These are phyloP conservation scores for Megaleporinus macrocephalus DNA, from an alignment of 2,113 vertebrate genomes.

Conservation along the genomic window DNA sequence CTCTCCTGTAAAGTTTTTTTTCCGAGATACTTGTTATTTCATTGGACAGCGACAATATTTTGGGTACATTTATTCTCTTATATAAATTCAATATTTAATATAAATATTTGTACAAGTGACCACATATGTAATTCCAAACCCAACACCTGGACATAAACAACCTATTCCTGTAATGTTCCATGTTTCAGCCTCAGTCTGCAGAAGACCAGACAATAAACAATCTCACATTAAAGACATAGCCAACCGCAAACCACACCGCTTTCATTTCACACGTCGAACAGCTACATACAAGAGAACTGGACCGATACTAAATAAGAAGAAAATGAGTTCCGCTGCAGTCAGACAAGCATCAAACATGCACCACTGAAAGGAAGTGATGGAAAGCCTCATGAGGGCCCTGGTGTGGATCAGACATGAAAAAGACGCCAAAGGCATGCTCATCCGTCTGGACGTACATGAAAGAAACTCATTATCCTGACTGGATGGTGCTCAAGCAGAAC, in stretches of 20 bases:
- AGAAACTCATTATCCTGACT: slow-evolving; percentile 7
- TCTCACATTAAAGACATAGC: neutral
- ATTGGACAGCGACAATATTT: too few relatives aligned
- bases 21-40: too few relatives aligned
- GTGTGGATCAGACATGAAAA: slow-evolving; percentile 9
- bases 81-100: too few relatives aligned
- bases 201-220: neutral
- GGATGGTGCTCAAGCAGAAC: neutral
- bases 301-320: neutral
- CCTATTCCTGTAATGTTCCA: neutral
- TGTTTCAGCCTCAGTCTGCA: neutral
- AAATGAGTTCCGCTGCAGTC: neutral
- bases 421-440: neutral
- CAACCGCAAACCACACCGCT: neutral
- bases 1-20: too few relatives aligned
- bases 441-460: neutral
- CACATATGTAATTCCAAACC: too few relatives aligned
- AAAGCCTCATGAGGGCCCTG: neutral
- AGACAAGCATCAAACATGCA: neutral
- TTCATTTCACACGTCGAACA: neutral
- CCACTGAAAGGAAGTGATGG: neutral
- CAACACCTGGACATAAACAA: neutral
- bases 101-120: too few relatives aligned
- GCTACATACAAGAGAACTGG: neutral
- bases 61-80: too few relatives aligned